A percentile compares a stretch with the other conserved stretches of the same genome.
These are phyloP conservation scores for Mycteria americana DNA, from an alignment of 2,797 vertebrate genomes.

Conservation along the genomic window DNA sequence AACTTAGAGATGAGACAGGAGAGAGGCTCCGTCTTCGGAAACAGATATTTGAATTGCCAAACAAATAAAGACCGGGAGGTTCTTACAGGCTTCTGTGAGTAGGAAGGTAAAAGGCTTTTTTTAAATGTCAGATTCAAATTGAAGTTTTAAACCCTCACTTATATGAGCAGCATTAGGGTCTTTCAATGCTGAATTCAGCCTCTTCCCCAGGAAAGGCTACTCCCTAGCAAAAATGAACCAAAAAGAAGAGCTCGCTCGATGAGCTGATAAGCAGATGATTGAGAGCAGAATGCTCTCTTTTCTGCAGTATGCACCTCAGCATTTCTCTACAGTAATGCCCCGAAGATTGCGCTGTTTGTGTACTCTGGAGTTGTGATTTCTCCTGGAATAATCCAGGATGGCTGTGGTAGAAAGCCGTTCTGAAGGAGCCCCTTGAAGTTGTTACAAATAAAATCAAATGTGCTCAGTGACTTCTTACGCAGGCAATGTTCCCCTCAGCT, in stretches of 20 bases:
- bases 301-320: background rate
- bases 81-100: background rate
- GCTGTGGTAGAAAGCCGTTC: background rate
- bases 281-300: background rate
- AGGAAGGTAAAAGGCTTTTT: background rate
- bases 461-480: background rate
- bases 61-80: background rate
- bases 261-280: background rate
- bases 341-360: background rate
- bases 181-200: background rate
- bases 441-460: background rate
- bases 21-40: background rate
- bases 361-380: background rate
- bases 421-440: background rate
- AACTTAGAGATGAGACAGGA: background rate
- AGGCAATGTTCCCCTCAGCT: background rate
- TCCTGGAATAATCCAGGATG: background rate
- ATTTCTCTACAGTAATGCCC: background rate
- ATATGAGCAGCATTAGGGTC: background rate
- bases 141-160: background rate
- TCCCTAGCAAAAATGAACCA: background rate
- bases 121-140: background rate
- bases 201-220: background rate
- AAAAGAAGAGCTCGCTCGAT: background rate
- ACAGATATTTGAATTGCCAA: background rate